Percentiles rank a stretch among this genome's conserved stretches.
Evolutionary conservation across 1,140 invertebrate genomes (phyloP).

Genomic region (Hermetia illucens): DNA sequence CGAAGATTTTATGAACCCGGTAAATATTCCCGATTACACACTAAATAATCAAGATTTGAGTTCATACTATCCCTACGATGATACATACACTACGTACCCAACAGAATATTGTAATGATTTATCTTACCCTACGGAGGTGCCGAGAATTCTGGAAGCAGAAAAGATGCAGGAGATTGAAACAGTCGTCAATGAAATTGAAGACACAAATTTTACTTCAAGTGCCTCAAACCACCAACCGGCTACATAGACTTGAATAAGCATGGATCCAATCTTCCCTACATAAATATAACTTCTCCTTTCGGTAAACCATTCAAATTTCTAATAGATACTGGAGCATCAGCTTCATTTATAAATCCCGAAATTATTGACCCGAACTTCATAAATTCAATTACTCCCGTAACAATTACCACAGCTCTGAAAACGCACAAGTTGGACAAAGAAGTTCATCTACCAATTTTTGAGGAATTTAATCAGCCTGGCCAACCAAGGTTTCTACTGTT

Average conservation of each 20-base stretch:
- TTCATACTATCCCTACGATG: no score
- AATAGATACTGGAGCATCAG: constrained; percentile 6
- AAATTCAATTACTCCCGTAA: not conserved
- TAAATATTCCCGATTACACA: no score
- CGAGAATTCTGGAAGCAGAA: no score
- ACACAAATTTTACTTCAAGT: constrained; percentile 4
- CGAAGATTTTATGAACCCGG: no score
- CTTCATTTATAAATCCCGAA: constrained; percentile 7
- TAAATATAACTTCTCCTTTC: constrained; percentile 3
- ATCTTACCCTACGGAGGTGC: no score
- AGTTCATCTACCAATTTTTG: constrained; percentile 4
- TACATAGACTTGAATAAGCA: constrained; percentile 5
- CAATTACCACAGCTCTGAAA: not conserved
- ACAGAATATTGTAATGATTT: no score
- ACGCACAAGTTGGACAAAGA: not conserved
- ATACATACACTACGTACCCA: no score
- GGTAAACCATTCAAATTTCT: constrained; percentile 5
- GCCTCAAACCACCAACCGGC: constrained; percentile 5
- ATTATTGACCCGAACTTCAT: not conserved
- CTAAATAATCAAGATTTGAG: no score
- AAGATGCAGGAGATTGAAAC: no score
- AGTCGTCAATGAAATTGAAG: no score
- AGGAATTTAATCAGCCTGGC: constrained; percentile 6
- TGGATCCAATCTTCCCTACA: not conserved
- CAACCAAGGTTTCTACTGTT: constrained; percentile 1